A percentile compares a stretch with the other conserved stretches of the same genome.
Conservation (phyloP, 2,113 vertebrate species). For the Narcine bancroftii region DNA sequence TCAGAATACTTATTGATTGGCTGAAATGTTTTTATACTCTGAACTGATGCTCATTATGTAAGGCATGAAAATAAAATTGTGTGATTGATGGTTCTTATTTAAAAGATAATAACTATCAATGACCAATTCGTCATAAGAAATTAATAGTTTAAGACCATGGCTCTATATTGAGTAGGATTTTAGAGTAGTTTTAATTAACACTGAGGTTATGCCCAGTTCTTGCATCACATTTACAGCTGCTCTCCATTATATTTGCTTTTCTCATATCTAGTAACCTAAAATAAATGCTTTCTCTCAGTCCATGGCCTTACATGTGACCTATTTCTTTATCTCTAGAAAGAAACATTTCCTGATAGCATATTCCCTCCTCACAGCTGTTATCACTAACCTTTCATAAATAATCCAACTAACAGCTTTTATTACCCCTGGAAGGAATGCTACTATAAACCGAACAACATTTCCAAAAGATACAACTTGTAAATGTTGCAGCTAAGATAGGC, state of each 20-base stretch:
- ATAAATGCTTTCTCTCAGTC: constrained; percentile 36
- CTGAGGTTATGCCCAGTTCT: neutral
- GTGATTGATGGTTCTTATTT: neutral
- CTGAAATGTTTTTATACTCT: neutral
- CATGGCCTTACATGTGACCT: constrained; percentile 27
- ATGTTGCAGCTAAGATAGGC: constrained; percentile 33
- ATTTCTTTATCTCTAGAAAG: constrained; percentile 38
- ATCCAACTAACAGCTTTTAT: constrained; percentile 37
- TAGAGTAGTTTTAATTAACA: constrained; percentile 16
- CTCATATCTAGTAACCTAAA: constrained; percentile 31
- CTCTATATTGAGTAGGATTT: neutral
- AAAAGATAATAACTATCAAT: neutral
- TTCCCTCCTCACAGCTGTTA: constrained; percentile 32
- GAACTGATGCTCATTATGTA: neutral
- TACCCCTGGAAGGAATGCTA: constrained; percentile 33
- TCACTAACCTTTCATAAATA: constrained; percentile 39
- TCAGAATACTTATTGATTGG: neutral
- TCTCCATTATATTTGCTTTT: constrained; percentile 33
- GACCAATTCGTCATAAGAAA: neutral
- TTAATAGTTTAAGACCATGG: neutral
- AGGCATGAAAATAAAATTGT: constrained; percentile 18
- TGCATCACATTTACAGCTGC: neutral
- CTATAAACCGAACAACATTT: constrained; percentile 38
- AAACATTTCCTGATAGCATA: constrained; percentile 37
- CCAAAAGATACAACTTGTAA: constrained; percentile 37